Evolutionary conservation across 2,888 invertebrate species (phyloP).

Genomic region (Ophonus ardosiacus): DNA sequence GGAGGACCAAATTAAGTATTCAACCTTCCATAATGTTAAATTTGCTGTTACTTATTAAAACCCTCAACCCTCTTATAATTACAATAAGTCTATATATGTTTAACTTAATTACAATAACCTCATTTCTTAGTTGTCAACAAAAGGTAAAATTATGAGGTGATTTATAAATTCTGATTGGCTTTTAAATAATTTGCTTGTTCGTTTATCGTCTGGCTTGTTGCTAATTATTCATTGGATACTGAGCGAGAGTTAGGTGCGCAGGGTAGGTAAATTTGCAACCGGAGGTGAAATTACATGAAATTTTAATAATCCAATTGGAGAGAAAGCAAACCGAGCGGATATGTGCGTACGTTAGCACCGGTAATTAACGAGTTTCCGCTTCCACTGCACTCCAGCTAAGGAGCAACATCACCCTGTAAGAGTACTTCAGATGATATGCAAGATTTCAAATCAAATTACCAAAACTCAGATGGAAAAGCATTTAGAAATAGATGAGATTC

Average conservation of each 20-base stretch:
- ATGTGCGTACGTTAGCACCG: conserved; percentile 51
- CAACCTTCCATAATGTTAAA: too few species aligned
- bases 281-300: conserved; percentile 34
- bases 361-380: conserved; percentile 51
- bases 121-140: too few species aligned
- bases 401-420: neutral
- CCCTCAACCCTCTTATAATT: too few species aligned
- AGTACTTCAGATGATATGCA: neutral
- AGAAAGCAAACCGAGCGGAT: conserved; percentile 53
- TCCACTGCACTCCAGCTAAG: neutral
- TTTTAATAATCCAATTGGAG: conserved; percentile 53
- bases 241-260: neutral
- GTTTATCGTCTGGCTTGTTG: neutral
- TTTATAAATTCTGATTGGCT: conserved; percentile 3
- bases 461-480: neutral
- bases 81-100: too few species aligned
- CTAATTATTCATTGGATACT: neutral
- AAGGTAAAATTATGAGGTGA: neutral
- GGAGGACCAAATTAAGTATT: too few species aligned
- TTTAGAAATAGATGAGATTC: neutral
- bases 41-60: too few species aligned
- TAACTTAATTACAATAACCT: too few species aligned
- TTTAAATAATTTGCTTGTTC: neutral
- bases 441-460: neutral
- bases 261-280: conserved; percentile 19